These are phyloP conservation scores for Scyliorhinus canicula DNA, from an alignment of 2,797 vertebrate genomes.

Conservation along the genomic window DNA sequence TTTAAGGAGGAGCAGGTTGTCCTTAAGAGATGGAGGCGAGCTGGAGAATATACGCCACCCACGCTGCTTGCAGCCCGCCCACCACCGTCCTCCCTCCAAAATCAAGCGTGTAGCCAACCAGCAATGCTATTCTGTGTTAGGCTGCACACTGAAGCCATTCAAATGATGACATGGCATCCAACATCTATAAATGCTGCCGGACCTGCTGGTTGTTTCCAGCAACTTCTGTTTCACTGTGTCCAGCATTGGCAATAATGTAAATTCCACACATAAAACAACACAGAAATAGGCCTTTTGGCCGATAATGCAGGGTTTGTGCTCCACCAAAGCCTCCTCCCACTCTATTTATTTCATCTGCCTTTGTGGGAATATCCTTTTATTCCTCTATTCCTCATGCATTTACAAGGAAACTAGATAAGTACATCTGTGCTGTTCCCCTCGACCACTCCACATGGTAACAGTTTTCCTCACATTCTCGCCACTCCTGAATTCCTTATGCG, in stretches of 20 bases:
- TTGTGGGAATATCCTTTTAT: not conserved
- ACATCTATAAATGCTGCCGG: too few relatives aligned
- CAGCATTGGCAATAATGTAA: not conserved
- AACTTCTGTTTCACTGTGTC: not conserved
- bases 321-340: not conserved
- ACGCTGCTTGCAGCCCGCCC: too few relatives aligned
- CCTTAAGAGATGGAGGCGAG: too few relatives aligned
- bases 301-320: not conserved
- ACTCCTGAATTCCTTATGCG: not conserved
- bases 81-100: too few relatives aligned
- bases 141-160: too few relatives aligned
- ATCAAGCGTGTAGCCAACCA: too few relatives aligned
- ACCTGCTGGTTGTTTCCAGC: too few relatives aligned
- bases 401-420: not conserved
- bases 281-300: too few relatives aligned
- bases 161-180: too few relatives aligned
- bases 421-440: not conserved
- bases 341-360: not conserved
- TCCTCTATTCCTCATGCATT: not conserved
- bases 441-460: not conserved
- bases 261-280: not conserved
- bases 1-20: not conserved
- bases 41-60: too few relatives aligned
- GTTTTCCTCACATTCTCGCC: not conserved
- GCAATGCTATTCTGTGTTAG: too few relatives aligned